Conservation (phyloP, 2,113 vertebrate genomes). For the Dryoscopus gambensis region DNA sequence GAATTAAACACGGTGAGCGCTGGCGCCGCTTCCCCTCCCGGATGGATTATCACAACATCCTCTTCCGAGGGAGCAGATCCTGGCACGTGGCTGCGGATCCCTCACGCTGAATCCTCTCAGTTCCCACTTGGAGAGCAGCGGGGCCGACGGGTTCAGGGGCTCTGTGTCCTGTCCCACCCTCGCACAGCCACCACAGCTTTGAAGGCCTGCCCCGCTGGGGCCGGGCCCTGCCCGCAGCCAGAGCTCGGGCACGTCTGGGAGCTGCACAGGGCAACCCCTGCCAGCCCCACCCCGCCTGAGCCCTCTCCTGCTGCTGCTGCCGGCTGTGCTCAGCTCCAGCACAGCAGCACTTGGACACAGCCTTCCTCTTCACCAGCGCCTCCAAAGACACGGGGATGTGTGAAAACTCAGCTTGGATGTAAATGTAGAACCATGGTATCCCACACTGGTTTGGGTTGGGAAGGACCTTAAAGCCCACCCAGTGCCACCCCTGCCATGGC, state of each 20-base stretch:
- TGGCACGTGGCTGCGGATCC: neutral
- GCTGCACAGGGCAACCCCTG: neutral
- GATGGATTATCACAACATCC: conserved; percentile 7
- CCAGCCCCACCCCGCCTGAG: neutral
- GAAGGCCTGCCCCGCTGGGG: neutral
- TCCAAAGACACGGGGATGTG: rapidly evolving
- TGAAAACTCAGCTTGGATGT: neutral
- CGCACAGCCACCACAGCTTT: no score
- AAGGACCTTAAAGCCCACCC: rapidly evolving
- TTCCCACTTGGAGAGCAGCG: rapidly evolving
- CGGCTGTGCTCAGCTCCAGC: rapidly evolving
- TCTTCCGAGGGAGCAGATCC: neutral
- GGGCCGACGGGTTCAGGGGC: neutral
- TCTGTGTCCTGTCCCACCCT: neutral
- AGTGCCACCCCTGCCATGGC: neutral
- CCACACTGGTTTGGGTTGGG: rapidly evolving
- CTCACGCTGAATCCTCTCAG: rapidly evolving
- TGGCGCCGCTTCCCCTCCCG: neutral
- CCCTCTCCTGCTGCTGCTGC: rapidly evolving
- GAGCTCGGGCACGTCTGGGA: neutral
- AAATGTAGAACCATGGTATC: rapidly evolving
- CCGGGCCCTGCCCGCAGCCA: neutral
- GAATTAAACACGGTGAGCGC: rapidly evolving
- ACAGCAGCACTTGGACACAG: rapidly evolving
- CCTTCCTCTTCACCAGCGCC: neutral